Evolutionary conservation across 2,797 vertebrate species (phyloP).

Genomic region (Neosilurus mollespiculum): DNA sequence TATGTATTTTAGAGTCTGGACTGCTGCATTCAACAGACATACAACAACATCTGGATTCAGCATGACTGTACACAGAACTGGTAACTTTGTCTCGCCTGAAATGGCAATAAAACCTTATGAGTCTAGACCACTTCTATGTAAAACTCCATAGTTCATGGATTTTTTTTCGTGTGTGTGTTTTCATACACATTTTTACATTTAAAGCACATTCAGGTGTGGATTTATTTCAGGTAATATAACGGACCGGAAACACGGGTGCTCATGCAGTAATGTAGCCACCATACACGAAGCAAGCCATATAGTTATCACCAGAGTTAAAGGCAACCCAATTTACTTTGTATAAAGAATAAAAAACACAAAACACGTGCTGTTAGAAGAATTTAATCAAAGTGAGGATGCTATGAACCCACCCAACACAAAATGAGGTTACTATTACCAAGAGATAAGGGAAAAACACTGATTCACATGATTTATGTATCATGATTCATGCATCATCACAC

Average conservation of each 20-base stretch:
- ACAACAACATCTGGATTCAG: slow-evolving; percentile 26
- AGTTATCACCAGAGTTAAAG: not conserved
- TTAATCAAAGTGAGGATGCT: not conserved
- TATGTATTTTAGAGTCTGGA: slow-evolving; percentile 13
- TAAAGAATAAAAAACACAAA: not conserved
- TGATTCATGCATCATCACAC: too few relatives aligned
- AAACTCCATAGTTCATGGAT: not conserved
- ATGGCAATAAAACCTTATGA: not conserved
- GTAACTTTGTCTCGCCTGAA: not conserved
- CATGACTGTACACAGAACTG: not conserved
- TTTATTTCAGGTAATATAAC: not conserved
- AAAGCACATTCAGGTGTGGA: not conserved
- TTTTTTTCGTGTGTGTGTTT: not conserved
- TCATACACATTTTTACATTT: too few relatives aligned
- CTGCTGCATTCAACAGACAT: not conserved
- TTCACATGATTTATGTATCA: too few relatives aligned
- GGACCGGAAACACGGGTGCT: not conserved
- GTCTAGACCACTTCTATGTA: not conserved
- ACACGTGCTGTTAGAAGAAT: not conserved
- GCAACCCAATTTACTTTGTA: not conserved
- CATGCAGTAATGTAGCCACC: not conserved
- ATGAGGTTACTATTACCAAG: not conserved
- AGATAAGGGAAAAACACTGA: too few relatives aligned
- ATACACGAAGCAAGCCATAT: not conserved
- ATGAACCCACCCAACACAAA: too few relatives aligned